Evolutionary conservation across 1,140 invertebrate species (phyloP).

Genomic region (Mylabris phalerata): DNA sequence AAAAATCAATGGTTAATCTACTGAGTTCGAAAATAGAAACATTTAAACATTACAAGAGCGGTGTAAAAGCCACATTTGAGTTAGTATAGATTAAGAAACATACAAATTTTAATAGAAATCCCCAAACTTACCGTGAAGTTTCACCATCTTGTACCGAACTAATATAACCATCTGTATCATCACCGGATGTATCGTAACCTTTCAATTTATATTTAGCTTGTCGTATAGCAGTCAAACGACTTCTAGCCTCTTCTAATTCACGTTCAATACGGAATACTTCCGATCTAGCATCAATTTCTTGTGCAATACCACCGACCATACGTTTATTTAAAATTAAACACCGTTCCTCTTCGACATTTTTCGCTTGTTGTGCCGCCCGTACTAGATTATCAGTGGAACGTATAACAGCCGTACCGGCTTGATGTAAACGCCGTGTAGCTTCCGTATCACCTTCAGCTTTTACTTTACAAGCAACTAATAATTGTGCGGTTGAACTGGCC

Average conservation of each 20-base stretch:
- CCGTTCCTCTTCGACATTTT: conserved; percentile 86
- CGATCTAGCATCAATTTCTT: conserved; percentile 82
- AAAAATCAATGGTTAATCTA: conserved; percentile 16
- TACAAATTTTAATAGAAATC: not conserved
- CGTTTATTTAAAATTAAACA: conserved; percentile 81
- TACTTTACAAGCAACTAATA: conserved; percentile 95
- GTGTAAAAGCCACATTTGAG: conserved; percentile 5
- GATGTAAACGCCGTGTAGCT: conserved; percentile 86
- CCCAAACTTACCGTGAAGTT: conserved; percentile 36
- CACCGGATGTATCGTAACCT: conserved; percentile 41
- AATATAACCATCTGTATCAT: conserved; percentile 40
- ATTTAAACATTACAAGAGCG: too few relatives aligned
- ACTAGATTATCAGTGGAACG: conserved; percentile 96
- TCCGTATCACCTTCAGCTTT: conserved; percentile 95
- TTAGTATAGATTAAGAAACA: conserved; percentile 9
- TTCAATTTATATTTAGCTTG: conserved; percentile 76
- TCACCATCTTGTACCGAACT: conserved; percentile 36
- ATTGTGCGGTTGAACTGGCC: conserved; percentile 91
- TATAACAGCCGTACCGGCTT: conserved; percentile 95
- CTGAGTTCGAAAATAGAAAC: not conserved
- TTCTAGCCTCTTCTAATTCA: conserved; percentile 86
- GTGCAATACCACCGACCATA: conserved; percentile 90
- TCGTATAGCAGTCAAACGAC: conserved; percentile 76
- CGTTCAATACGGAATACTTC: conserved; percentile 89
- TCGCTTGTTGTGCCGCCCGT: conserved; percentile 85